These are phyloP conservation scores for Lagopus muta DNA, from an alignment of 2,113 vertebrate genomes.

Conservation along the genomic window DNA sequence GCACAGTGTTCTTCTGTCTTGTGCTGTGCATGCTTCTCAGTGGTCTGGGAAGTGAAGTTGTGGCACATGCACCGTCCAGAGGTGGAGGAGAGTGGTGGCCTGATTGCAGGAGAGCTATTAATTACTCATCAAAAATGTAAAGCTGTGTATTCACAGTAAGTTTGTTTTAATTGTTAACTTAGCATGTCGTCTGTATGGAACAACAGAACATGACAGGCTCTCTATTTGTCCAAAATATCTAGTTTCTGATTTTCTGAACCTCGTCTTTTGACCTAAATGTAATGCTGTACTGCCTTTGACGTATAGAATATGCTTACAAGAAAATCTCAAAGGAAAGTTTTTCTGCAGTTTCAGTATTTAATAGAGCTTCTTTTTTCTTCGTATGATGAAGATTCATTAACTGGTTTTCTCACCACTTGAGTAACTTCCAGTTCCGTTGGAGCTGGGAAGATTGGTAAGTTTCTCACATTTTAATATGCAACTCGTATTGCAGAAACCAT, in stretches of 20 bases:
- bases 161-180: not conserved
- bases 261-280: not conserved
- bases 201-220: not conserved
- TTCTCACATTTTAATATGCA: not conserved
- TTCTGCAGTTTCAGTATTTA: not conserved
- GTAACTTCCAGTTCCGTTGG: conserved; percentile 98
- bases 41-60: not conserved
- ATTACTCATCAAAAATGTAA: not conserved
- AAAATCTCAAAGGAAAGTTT: not conserved
- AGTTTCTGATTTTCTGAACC: not conserved
- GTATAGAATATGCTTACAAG: not conserved
- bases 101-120: not conserved
- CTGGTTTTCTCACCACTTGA: conserved; percentile 98
- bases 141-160: not conserved
- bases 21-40: not conserved
- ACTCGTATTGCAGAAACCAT: not conserved
- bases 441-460: conserved; percentile 99
- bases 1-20: not conserved
- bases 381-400: conserved; percentile 83
- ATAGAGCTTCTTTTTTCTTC: not conserved
- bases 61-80: rapidly evolving
- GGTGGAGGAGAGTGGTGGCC: not conserved
- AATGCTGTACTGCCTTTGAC: not conserved
- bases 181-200: not conserved
- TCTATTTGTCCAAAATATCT: not conserved